These are phyloP conservation scores for Drepana falcataria DNA, from an alignment of 2,888 invertebrate genomes.

Conservation along the genomic window DNA sequence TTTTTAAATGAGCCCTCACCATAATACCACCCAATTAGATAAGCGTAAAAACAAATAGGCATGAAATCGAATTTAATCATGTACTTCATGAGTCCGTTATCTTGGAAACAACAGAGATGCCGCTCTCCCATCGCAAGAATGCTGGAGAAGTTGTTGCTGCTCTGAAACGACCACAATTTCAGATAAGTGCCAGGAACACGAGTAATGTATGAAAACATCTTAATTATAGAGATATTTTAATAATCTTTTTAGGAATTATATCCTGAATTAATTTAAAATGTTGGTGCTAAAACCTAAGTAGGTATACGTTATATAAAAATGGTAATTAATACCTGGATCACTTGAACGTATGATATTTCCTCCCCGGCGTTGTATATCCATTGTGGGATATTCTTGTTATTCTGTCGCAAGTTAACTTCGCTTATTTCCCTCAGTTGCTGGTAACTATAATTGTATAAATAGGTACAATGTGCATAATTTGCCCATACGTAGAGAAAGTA, in stretches of 20 bases:
- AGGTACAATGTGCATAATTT: constrained; percentile 4
- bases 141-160: constrained; percentile 80
- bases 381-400: constrained; percentile 83
- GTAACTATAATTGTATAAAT: constrained; percentile 75
- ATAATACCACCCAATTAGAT: constrained; percentile 83
- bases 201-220: no score
- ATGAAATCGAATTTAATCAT: constrained; percentile 91
- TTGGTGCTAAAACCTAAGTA: no score
- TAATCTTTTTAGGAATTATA: no score
- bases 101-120: constrained; percentile 88
- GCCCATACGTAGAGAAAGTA: no score
- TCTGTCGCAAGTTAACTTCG: constrained; percentile 76
- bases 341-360: constrained; percentile 81
- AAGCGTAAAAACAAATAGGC: constrained; percentile 86
- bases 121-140: constrained; percentile 91
- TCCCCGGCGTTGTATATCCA: constrained; percentile 92
- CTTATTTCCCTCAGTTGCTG: constrained; percentile 87
- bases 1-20: constrained; percentile 59
- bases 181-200: no score
- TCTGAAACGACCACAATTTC: constrained; percentile 46
- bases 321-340: constrained; percentile 65
- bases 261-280: no score
- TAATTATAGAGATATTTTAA: no score
- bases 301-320: constrained; percentile 9
- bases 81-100: constrained; percentile 88